Conservation (phyloP, 2,888 invertebrate species). For the Athetis lepigone region DNA sequence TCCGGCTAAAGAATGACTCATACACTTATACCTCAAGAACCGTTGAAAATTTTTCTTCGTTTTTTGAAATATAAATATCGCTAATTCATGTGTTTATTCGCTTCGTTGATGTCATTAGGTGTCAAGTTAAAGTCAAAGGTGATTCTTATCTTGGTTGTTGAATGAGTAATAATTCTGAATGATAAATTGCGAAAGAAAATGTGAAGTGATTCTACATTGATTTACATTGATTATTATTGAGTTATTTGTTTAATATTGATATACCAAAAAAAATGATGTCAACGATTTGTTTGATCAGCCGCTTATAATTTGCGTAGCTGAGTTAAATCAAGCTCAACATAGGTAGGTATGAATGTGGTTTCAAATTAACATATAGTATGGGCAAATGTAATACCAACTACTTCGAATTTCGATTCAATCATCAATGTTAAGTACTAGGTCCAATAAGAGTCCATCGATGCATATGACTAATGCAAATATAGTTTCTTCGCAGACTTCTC, state of each 20-base stretch:
- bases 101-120: slow-evolving; percentile 30
- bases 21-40: background rate
- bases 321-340: background rate
- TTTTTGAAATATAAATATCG: slow-evolving; percentile 11
- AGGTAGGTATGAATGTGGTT: background rate
- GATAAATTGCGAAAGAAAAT: background rate
- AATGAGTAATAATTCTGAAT: slow-evolving; percentile 8
- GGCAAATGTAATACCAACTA: background rate
- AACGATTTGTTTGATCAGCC: slow-evolving; percentile 28
- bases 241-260: background rate
- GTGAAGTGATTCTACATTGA: background rate
- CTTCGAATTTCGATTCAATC: background rate
- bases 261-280: background rate
- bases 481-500: no score
- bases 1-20: slow-evolving; percentile 45
- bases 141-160: background rate
- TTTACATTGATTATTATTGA: background rate
- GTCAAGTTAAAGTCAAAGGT: slow-evolving; percentile 17
- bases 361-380: background rate
- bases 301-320: slow-evolving; percentile 4
- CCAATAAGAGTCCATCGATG: no score
- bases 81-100: slow-evolving; percentile 9
- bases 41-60: slow-evolving; percentile 18
- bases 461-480: no score
- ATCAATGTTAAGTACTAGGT: background rate